A percentile compares a stretch with the other conserved stretches of the same genome.
Conservation (phyloP, 1,140 invertebrate species). For the Cotesia typhae region DNA sequence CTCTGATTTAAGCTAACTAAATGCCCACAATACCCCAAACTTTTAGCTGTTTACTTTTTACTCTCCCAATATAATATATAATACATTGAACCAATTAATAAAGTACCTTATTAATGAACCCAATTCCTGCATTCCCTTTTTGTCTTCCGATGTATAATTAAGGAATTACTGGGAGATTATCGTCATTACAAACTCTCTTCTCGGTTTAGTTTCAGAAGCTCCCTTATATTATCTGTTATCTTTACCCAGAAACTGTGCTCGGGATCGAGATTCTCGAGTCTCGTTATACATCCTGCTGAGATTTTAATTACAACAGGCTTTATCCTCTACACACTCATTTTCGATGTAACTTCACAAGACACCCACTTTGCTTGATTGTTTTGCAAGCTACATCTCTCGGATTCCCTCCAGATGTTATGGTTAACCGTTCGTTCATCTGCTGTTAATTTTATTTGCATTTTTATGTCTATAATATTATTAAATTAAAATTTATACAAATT, state of each 20-base stretch:
- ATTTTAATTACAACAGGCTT: constrained; percentile 49
- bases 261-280: not conserved
- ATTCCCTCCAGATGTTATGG: too few relatives aligned
- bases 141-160: constrained; percentile 42
- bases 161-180: constrained; percentile 49
- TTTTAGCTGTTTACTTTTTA: not conserved
- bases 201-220: not conserved
- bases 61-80: too few relatives aligned
- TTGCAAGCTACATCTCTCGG: too few relatives aligned
- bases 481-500: too few relatives aligned
- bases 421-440: too few relatives aligned
- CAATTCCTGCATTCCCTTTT: constrained; percentile 25
- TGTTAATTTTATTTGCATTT: too few relatives aligned
- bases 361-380: too few relatives aligned
- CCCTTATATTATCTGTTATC: not conserved
- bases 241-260: not conserved
- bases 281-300: constrained; percentile 23
- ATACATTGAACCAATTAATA: too few relatives aligned
- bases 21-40: not conserved
- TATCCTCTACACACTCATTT: constrained; percentile 2
- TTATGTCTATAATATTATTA: too few relatives aligned
- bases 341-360: too few relatives aligned
- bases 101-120: constrained; percentile 6
- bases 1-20: constrained; percentile 1
- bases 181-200: constrained; percentile 25